phyloP scores from a whole-genome alignment of 2,888 invertebrate genomes.

The Drosophila hamatofila region DNA sequence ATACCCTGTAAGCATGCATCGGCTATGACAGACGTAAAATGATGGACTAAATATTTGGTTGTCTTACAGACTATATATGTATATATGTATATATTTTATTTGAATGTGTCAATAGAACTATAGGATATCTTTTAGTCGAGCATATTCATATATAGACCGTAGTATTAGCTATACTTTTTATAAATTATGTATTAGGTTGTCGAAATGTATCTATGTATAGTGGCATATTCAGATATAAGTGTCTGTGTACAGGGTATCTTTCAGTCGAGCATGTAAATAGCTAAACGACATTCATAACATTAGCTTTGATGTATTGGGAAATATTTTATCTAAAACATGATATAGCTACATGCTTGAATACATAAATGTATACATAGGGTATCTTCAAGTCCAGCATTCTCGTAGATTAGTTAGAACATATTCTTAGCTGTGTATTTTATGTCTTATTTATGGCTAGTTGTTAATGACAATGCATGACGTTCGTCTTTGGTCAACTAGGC shows the following conservation, averaged over 20 bases:
- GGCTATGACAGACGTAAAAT: neutral
- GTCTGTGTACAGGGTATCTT: neutral
- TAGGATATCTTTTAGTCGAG: neutral
- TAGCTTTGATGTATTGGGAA: neutral
- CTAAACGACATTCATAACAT: neutral
- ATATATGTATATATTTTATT: no score
- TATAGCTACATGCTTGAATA: neutral
- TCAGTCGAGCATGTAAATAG: neutral
- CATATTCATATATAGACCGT: neutral
- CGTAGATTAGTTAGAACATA: neutral
- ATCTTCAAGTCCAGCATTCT: neutral
- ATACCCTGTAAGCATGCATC: slow-evolving; percentile 12
- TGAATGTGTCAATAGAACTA: no score
- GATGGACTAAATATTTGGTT: neutral
- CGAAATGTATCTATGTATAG: neutral
- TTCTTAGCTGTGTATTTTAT: slow-evolving; percentile 25
- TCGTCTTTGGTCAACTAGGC: slow-evolving; percentile 19
- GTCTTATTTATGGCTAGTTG: slow-evolving; percentile 51
- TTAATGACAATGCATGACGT: slow-evolving; percentile 47
- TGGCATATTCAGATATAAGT: neutral
- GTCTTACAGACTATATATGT: neutral
- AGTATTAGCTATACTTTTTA: no score
- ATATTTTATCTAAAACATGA: neutral
- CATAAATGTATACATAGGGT: neutral
- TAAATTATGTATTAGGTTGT: neutral